phyloP scores from a whole-genome alignment of 1,140 invertebrate species.

The Linepithema humile region DNA sequence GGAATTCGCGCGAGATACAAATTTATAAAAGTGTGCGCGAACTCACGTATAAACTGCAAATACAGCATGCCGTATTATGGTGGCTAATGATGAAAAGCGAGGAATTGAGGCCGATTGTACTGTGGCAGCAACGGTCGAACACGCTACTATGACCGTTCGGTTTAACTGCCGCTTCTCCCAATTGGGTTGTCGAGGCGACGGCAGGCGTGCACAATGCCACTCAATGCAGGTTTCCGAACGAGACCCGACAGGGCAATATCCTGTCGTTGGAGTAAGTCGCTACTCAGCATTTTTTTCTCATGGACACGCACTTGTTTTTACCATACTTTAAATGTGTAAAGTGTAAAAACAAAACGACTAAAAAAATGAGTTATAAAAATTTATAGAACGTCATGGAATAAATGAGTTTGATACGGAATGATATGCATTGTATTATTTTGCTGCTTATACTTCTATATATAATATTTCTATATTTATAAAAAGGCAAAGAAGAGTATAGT shows the following conservation, averaged over 20 bases:
- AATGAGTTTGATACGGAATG: too few species aligned
- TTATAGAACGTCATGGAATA: background rate
- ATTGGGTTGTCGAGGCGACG: conserved; percentile 48
- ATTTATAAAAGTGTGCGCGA: background rate
- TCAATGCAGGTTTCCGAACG: conserved; percentile 49
- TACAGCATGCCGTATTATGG: background rate
- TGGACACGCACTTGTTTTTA: background rate
- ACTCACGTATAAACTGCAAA: too few species aligned
- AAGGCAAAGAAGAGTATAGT: background rate
- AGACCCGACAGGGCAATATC: conserved; percentile 31
- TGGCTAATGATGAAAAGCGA: background rate
- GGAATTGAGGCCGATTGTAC: conserved; percentile 43
- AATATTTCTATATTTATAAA: background rate
- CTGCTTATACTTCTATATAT: too few species aligned
- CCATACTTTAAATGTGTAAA: background rate
- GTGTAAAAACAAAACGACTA: background rate
- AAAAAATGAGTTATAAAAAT: background rate
- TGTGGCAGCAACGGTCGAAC: background rate
- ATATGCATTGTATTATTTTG: background rate
- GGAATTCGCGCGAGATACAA: conserved; percentile 26
- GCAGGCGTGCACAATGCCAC: conserved; percentile 20
- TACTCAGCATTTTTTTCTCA: background rate
- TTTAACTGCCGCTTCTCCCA: conserved; percentile 48
- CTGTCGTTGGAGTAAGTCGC: background rate
- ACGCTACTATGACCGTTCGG: conserved; percentile 19